Base-by-base conservation (phyloP, 2,113 vertebrate genomes). In the Perca fluviatilis region DNA sequence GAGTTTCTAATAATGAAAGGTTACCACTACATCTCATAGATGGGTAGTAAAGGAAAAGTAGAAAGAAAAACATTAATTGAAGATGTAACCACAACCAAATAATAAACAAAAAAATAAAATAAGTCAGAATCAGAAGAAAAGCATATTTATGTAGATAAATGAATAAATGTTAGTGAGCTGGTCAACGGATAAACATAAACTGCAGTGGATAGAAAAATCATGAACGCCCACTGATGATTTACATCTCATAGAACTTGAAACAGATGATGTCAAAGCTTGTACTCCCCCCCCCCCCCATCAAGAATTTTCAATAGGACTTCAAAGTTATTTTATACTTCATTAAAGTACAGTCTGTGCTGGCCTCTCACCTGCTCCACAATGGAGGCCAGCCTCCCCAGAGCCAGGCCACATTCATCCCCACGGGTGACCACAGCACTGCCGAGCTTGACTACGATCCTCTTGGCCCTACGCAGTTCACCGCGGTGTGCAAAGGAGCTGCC, bases 391-490 rank as follows among this genome's bases (percentile, higher is more conserved):
- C 98, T 96, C 6, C 98, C 98, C 30, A 99, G 93, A 0, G 98
- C 98, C 83, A 99, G 93, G 67, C 98, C 98, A 43, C 98, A 99
- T 62, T 99, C 98, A 83, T 99, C 98, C 0, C 98, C 98, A 23
- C 98, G 96, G 47, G 98, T 99, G 69, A 99, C 97, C 74, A 99
- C 98, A 0, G 98, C 98, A 9, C 98, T 99, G 51, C 98, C 98
- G 1, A 99, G 96, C 88, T 99, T 99, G 53, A 99, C 98, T 0
- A 99, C 97, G 0, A 99, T 97, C 71, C 98, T 95, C 90, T 98
- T 99, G 19, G 98, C 98, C 2, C 98, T 97, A 43, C 96, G 96
- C 77, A 99, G 95, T 88, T 99, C 98, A 23, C 97, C 94, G 18
- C 98, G 98, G 91, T 99, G 97, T 0, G 96, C 96, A 60, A 98